Evolutionary conservation across 2,113 vertebrate genomes (phyloP), one percentile per base, ranked within the genome.

Genomic region (Phylloscopus whistleri): DNA sequence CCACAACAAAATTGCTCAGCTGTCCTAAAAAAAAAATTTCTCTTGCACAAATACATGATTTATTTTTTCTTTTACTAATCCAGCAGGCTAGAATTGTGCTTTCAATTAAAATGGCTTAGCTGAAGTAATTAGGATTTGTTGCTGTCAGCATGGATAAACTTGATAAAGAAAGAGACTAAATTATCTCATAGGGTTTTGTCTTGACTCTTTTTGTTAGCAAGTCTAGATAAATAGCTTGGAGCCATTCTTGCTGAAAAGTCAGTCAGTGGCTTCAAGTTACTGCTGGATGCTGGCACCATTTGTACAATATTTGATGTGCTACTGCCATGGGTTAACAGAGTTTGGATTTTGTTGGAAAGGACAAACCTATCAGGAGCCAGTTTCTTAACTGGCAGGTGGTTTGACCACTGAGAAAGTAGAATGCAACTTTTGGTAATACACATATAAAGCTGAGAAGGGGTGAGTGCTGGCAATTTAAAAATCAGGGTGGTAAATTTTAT

Each of bases 101-200:
- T 93, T 94, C 68, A 87, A 69, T 92, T 92, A 78, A 95, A 96
- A 76, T 62, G n/a, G 41, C 68, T 94, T 88, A 72, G 56, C 58
- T 75, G 66, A 92, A 92, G 35, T 86, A 96, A 84, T 93, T 80
- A 75, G 84, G 30, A 84, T 91, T 96, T 90, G 48, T 94, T 86
- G 80, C 53, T 94, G 66, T 84, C 87, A 48, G 66, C 64, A 80
- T 53, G 44, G 83, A 73, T 94, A 89, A 95, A 91, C 62, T 86
- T 72, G 79, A 92, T 81, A 86, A 85, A 87, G 67, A 37, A 89
- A 66, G 62, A 82, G 74, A 87, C 70, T 78, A 63, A 73, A 77
- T 73, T 74, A 86, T 90, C 92, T 92, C 24, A 9, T 62, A 62
- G 35, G n/a, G 33, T 58, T 96, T 91, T 84, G 28, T 58, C 41